These are phyloP conservation scores for Bombyx huttoni DNA, from an alignment of 2,888 invertebrate species.

Conservation along the genomic window DNA sequence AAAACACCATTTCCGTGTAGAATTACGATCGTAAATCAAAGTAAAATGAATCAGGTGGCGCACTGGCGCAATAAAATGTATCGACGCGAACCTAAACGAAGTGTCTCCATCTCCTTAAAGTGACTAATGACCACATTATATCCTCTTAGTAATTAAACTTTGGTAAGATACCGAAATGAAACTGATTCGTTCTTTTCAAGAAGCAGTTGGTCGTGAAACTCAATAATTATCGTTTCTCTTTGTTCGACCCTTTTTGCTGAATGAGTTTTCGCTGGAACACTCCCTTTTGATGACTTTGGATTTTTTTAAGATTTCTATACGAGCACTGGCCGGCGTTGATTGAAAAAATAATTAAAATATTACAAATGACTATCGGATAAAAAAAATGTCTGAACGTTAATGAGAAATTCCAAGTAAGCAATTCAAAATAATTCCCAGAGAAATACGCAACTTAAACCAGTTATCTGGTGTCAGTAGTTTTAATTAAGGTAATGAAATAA, in stretches of 20 bases:
- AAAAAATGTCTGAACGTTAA: neutral
- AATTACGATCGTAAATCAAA: neutral
- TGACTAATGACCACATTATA: conserved; percentile 10
- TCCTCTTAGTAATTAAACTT: conserved; percentile 15
- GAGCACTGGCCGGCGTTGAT: neutral
- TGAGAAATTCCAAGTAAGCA: neutral
- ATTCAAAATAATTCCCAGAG: neutral
- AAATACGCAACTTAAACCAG: neutral
- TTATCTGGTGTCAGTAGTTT: neutral
- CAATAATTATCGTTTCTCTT: conserved; percentile 16
- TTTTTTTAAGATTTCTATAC: conserved; percentile 2
- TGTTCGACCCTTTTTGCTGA: conserved; percentile 10
- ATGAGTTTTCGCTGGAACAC: conserved; percentile 7
- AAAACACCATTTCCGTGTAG: neutral
- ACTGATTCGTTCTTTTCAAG: conserved; percentile 16
- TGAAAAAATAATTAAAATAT: neutral
- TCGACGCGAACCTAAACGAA: conserved; percentile 1
- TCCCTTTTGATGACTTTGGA: conserved; percentile 2
- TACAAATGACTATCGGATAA: neutral
- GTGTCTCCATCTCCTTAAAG: conserved; percentile 1
- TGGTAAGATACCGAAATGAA: conserved; percentile 13
- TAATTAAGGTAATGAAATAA: neutral
- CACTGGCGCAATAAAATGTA: neutral
- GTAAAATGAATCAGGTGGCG: neutral
- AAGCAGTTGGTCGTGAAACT: conserved; percentile 17